Base-by-base conservation (phyloP, 1,140 invertebrate species). In the Pemphigus obesinymphae region DNA sequence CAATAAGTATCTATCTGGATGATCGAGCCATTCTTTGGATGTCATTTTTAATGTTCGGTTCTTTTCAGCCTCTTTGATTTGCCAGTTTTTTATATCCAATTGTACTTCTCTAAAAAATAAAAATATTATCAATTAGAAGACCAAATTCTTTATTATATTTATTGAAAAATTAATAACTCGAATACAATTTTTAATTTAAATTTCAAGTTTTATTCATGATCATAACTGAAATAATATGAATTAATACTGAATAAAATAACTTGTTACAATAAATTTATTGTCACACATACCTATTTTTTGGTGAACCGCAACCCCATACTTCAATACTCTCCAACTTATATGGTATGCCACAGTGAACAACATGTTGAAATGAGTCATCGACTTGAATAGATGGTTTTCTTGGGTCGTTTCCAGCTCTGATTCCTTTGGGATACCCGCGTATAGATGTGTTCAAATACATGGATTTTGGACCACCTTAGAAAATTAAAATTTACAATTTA, bases 51-150 rank as follows among this genome's bases (percentile, higher is more conserved):
- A 93, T 29, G 89, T 89, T 66, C 92, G 87, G 83, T 95, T 92
- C 83, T 92, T 90, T 87, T 97, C 95, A 1, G 92, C 93, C 87
- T 96, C 93, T 85, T 93, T 93, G 0, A 94, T 91, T 86, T 96
- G 93, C 94, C 95, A 97, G 84, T 95, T 94, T 87, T 96, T 96
- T 82, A 96, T 92, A 84, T 96, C 94, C 82, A 94, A 86, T 87
- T 97, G 95, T 40, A 90, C 90, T 86, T 96, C 93, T 58, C 94
- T 91, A 80, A 55, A 86, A 87, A 48, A 31, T 23, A 45, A 40
- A 23, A n/a, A n/a, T n/a, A n/a, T n/a, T n/a, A n/a, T n/a, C n/a
- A n/a, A n/a, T n/a, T n/a, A n/a, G n/a, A n/a, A n/a, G n/a, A n/a
- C n/a, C n/a, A n/a, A n/a, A n/a, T n/a, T n/a, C n/a, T n/a, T n/a